These are phyloP conservation scores for Leucophora obtusa DNA, from an alignment of 2,888 invertebrate species.

Conservation along the genomic window DNA sequence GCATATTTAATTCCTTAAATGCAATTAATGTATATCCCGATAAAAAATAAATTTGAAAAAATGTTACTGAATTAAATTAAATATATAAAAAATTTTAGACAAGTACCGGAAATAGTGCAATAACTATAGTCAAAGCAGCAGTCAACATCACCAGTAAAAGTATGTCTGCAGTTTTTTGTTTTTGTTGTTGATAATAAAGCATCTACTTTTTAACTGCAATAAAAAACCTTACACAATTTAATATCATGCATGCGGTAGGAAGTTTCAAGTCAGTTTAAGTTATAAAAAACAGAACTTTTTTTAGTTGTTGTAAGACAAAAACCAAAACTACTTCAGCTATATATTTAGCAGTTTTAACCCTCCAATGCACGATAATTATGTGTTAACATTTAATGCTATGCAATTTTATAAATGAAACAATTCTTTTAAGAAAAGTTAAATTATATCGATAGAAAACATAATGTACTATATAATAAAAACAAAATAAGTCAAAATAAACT, in stretches of 20 bases:
- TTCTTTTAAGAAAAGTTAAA: too few species aligned
- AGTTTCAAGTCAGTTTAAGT: constrained; percentile 54
- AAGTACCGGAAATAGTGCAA: background rate
- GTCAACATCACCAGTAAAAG: background rate
- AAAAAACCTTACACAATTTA: constrained; percentile 45
- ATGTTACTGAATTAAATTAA: too few species aligned
- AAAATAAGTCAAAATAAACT: too few species aligned
- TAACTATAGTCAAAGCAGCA: background rate
- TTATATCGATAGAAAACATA: too few species aligned
- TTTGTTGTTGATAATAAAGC: constrained; percentile 19
- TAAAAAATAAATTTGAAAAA: too few species aligned
- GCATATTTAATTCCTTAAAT: too few species aligned
- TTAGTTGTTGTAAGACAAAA: constrained; percentile 21
- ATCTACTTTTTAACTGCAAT: constrained; percentile 14
- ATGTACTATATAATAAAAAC: too few species aligned
- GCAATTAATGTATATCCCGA: too few species aligned
- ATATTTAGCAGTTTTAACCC: background rate
- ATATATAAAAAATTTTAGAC: too few species aligned
- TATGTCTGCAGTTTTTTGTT: background rate
- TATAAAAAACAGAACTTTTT: constrained; percentile 35
- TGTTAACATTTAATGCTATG: too few species aligned
- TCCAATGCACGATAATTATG: background rate
- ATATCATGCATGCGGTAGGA: constrained; percentile 60
- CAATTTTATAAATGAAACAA: too few species aligned
- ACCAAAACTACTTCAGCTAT: background rate